A percentile compares a stretch with the other conserved stretches of the same genome.
Conservation (phyloP, 1,140 invertebrate species). For the Drosophila sturtevanti region DNA sequence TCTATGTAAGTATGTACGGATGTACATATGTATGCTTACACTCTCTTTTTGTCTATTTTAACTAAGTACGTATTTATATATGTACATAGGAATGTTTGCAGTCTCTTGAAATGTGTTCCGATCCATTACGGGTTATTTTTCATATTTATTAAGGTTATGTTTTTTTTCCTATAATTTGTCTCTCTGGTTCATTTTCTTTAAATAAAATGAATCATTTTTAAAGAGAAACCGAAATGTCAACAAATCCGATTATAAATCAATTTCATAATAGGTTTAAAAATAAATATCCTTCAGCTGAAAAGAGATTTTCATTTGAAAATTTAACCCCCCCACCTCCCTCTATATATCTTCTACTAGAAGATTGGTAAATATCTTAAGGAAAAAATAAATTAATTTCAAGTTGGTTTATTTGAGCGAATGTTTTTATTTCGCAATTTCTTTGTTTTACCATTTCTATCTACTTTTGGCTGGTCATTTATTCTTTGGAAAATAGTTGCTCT, state of each 20-base stretch:
- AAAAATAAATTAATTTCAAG: conserved; percentile 62
- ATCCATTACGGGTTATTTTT: too few relatives aligned
- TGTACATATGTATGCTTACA: too few relatives aligned
- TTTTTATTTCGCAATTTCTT: conserved; percentile 11
- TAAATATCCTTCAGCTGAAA: background rate
- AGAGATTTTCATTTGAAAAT: background rate
- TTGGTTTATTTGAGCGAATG: conserved; percentile 24
- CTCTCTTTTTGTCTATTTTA: too few relatives aligned
- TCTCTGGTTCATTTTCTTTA: too few relatives aligned
- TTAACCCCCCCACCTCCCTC: background rate
- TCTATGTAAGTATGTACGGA: too few relatives aligned
- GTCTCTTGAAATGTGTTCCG: too few relatives aligned
- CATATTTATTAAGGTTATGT: too few relatives aligned
- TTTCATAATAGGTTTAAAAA: background rate
- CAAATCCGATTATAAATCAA: background rate
- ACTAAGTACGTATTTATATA: too few relatives aligned
- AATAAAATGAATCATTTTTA: too few relatives aligned
- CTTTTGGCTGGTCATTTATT: conserved; percentile 33
- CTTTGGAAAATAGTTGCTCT: conserved; percentile 52
- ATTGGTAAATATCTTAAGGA: conserved; percentile 2
- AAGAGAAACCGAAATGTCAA: too few relatives aligned
- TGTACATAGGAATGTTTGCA: too few relatives aligned
- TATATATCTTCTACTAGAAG: background rate
- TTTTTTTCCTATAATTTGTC: too few relatives aligned
- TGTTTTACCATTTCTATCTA: background rate